Evolutionary conservation across 2,888 invertebrate genomes (phyloP), one percentile per base, ranked within the genome.

Genomic region (Ptilodon capucinus): DNA sequence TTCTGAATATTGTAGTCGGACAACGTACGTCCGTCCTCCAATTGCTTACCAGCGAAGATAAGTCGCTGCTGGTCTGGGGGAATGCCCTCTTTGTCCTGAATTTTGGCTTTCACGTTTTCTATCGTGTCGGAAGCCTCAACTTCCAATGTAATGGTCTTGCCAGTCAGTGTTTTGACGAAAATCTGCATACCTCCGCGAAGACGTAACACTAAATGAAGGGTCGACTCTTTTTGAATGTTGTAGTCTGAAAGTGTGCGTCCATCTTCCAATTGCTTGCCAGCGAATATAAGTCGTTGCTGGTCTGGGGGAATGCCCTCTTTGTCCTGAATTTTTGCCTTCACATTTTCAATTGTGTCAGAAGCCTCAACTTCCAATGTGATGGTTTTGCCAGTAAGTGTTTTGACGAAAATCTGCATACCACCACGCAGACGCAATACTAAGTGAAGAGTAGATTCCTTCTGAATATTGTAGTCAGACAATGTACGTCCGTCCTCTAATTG

Each of bases 61-160:
- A 77, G 34, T 0, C 77, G 17, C 40, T 77, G 77, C 28, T 77
- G 77, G 32, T 77, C 77, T 46, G 77, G 77, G 0, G 77, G 77
- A 6, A 77, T 77, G 0, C 77, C 77, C 1, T 77, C 77, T 3
- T 77, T 77, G 21, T 77, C 64, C 0, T 64, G 77, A 0, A 77
- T 77, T 52, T 77, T 77, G 0, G 77, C 77, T 36, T 77, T 77
- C 0, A 77, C 77, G 9, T 77, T 77, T 18, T 79, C 79, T 1
- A 79, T 79, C 0, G 78, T 78, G 42, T 79, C 79, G 0, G 77
- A 73, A 0, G 77, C 25, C 8, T 77, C 77, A 0, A 77, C 77
- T 11, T 77, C 77, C 0, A 77, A 18, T 0, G 77, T 77, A 4
- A 77, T 73, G 0, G 73, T 73, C 7, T 73, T 73, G 0, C 73